Percentiles rank a stretch among this genome's conserved stretches.
These are phyloP conservation scores for Tiliacea aurago DNA, from an alignment of 2,888 invertebrate genomes.

Conservation along the genomic window DNA sequence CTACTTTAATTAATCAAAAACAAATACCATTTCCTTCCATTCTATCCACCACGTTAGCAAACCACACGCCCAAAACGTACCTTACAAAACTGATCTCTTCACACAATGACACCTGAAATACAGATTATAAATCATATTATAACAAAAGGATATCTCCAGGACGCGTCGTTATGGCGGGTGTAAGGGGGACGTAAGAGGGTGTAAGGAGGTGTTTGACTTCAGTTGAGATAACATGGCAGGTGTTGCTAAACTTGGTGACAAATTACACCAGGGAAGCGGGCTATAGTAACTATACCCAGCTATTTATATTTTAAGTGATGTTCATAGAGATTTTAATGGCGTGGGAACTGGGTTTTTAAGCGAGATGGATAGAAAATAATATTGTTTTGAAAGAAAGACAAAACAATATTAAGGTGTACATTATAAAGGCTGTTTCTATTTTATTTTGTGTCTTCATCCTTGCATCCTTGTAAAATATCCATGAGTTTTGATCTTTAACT, in stretches of 20 bases:
- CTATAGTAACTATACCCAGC: conserved; percentile 43
- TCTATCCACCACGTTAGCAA: background rate
- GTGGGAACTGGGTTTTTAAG: conserved; percentile 3
- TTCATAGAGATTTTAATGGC: conserved; percentile 31
- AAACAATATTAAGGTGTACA: background rate
- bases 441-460: background rate
- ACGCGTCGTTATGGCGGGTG: conserved; percentile 55
- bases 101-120: conserved; percentile 52
- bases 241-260: conserved; percentile 68
- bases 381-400: too few species aligned
- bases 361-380: background rate
- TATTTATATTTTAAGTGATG: conserved; percentile 46
- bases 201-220: conserved; percentile 61
- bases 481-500: background rate
- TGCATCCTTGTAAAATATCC: background rate
- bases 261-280: conserved; percentile 61
- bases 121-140: conserved; percentile 66
- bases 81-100: conserved; percentile 33
- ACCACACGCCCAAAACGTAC: conserved; percentile 37
- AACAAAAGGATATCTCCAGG: conserved; percentile 65
- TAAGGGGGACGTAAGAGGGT: conserved; percentile 10
- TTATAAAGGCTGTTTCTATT: too few species aligned
- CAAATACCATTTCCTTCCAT: conserved; percentile 13
- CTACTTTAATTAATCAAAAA: conserved; percentile 23
- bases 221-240: conserved; percentile 68